Evolutionary conservation across 2,797 vertebrate genomes (phyloP), one percentile per base, ranked within the genome.

Genomic region (Mormyrus hasselquistii): DNA sequence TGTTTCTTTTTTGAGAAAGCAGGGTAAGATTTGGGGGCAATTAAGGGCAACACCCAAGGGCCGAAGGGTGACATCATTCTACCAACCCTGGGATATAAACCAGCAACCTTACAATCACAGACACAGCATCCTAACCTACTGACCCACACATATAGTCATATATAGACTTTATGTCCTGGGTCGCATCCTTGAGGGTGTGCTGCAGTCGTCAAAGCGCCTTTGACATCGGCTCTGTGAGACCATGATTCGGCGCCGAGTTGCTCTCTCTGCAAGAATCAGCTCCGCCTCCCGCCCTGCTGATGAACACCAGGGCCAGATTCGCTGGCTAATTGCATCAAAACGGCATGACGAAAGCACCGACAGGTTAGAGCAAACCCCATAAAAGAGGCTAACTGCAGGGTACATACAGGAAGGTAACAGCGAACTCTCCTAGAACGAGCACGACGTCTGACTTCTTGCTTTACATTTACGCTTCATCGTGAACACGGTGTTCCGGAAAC

Each of bases 191-290:
- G 4, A 69, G 3, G 25, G 34, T 34, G 12, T 38, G 10, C 29
- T 4, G 29, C 65, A 38, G 65, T 73, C 4, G 10, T 34, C 62
- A 29, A 1, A 69, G 62, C 62, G 34, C 25, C 25, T 29, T 69
- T 34, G 62, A 34, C 25, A 10, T 34, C 25, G 25, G 25, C 62
- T 25, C 25, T 10, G 4, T 76, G 16, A 6, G 14, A 14, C 69
- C 34, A 19, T 16, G 34, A 76, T 76, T 41, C 4, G 14, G 29
- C 22, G 14, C 12, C 0, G 34, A 41, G 34, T 10, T 0, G 14
- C 69, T 76, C 14, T 41, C 69, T 41, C 93, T 92, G 92, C 92
- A 93, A 93, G 92, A 92, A 90, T 94, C 93, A 92, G 91, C 88
- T 89, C 34, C 90, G 89, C 85, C 88, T 92, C 88, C 91, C 88